Base-by-base conservation (phyloP, 2,888 invertebrate genomes). In the Cotesia congregata region DNA sequence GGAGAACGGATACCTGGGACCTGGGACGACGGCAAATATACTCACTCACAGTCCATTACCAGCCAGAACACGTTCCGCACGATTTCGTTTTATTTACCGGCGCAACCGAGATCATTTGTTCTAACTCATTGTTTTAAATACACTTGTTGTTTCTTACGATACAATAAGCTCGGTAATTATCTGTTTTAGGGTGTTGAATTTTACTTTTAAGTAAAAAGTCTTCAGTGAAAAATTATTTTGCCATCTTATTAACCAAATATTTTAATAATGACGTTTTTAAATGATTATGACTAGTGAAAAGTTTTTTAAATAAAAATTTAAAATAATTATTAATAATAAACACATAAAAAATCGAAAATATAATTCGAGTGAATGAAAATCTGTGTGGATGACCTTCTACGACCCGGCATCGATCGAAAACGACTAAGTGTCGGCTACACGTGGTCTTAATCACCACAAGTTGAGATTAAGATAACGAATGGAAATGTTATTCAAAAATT, bases 401-500 rank as follows among this genome's bases (percentile, higher is more conserved):
- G 74, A 80, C 77, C 77, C 74, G 73, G 70, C 74, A 72, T 69
- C 77, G 77, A 80, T 77, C 67, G 74, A 76, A 72, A 78, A 72
- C 73, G 76, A 72, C 65, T 76, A 68, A 78, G 70, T 79, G 81
- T 76, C 12, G 50, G 50, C 50, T 81, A 84, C 85, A 85, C 85
- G 85, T 82, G 75, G 79, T 80, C 77, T 74, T 77, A 77, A 77
- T 77, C 76, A 72, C 77, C 79, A 79, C 50, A 50, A 50, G 50
- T 12, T 50, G 0, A 3, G 30, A 30, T 30, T 30, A 83, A 83
- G 82, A 81, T 80, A 77, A 72, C 77, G 67, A 72, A 74, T 79
- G 77, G 67, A 71, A 69, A 75, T 80, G 80, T 81, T 83, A 81
- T 83, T 81, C 81, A 85, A 85, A 81, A 86, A 86, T 84, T 72